Evolutionary conservation across 2,113 vertebrate genomes (phyloP), one percentile per base, ranked within the genome.

Genomic region (Cyanistes caeruleus): DNA sequence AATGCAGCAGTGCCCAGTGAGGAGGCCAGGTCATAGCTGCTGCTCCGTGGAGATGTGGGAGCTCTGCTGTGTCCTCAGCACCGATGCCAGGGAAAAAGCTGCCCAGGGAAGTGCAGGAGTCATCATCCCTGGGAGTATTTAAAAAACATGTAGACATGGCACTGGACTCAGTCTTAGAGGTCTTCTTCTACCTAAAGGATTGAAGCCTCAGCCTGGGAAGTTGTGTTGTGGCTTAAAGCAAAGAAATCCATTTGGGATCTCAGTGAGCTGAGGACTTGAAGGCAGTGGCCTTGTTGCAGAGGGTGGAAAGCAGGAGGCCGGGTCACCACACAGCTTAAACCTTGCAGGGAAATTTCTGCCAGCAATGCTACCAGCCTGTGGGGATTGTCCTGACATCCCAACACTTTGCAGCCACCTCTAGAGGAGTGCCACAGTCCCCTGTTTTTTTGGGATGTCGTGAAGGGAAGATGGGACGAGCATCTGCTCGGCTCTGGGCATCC

Each of bases 271-370:
- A 82, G 78, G 28, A 8, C 23, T 41, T 76, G 62, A 21, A 76
- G 35, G 25, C 23, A 21, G 37, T 28, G 37, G 43, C 17, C 28
- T 46, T 48, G 46, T 48, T 56, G 70, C 59, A 77, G 52, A 62
- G 37, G 55, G 33, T 49, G 43, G 37, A 41, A 90, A 90, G 69
- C 37, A 65, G 65, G 37, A 81, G 44, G 37, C 10, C 59, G 22
- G 24, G 68, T 73, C 60, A 69, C 24, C 44, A 37, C 0, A 0
- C 10, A 43, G 23, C 11, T 81, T n/a, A 1, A 35, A 10, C 46
- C 58, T 79, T 63, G 44, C 10, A 7, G 77, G 49, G 53, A 69
- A 52, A 33, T 35, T 43, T 27, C n/a, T 63, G 33, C 43, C 39
- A 69, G 55, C 41, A 33, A 2, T 20, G 10, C 18, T 43, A 21